Percentiles rank a stretch among this genome's conserved stretches.
Evolutionary conservation across 2,113 vertebrate genomes (phyloP).

Genomic region (Rattus norvegicus): DNA sequence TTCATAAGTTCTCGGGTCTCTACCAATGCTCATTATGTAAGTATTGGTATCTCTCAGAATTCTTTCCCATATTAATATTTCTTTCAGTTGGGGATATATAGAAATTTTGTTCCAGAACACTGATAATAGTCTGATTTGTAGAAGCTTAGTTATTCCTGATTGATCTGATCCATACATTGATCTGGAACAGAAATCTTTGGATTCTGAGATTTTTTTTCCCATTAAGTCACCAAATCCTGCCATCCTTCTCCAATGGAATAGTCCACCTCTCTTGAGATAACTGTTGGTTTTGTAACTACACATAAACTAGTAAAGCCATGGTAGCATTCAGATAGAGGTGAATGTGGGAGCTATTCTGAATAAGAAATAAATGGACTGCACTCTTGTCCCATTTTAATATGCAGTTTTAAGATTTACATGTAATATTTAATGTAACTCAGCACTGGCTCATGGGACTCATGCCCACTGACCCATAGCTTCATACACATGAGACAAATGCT

Average conservation of each 20-base stretch:
- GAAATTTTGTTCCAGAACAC: neutral
- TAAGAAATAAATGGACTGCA: neutral
- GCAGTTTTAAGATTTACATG: neutral
- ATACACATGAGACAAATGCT: neutral
- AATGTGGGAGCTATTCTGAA: neutral
- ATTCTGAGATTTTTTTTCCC: neutral
- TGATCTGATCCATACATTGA: neutral
- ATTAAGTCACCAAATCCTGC: neutral
- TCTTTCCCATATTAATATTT: neutral
- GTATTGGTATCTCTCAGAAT: neutral
- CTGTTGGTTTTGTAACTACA: neutral
- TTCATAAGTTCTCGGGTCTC: neutral
- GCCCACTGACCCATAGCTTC: too few relatives aligned
- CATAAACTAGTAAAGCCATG: neutral
- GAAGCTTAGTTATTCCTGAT: neutral
- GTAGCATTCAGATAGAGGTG: neutral
- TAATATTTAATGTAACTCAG: neutral
- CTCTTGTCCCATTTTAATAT: neutral
- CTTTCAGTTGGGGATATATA: neutral
- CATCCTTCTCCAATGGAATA: neutral
- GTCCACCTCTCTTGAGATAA: fast-evolving
- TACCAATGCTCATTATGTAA: neutral
- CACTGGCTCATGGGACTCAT: neutral
- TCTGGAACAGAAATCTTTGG: neutral
- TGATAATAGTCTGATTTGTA: neutral